These are phyloP conservation scores for Thamnaconus septentrionalis DNA, from an alignment of 2,113 vertebrate genomes.

Conservation along the genomic window DNA sequence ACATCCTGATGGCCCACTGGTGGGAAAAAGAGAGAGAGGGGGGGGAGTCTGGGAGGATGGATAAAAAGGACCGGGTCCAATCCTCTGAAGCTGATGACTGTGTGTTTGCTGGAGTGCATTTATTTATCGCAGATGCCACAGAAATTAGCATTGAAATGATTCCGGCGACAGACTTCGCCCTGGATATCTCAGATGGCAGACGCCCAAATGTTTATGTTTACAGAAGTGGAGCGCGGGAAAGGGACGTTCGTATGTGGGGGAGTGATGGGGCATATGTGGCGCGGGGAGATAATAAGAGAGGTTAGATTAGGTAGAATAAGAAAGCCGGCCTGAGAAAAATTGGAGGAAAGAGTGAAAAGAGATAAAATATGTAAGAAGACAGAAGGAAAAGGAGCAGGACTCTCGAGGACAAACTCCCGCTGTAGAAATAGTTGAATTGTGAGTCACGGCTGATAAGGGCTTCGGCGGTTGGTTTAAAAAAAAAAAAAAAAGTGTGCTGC, in stretches of 20 bases:
- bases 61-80: constrained; percentile 33
- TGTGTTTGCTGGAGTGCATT: constrained; percentile 66
- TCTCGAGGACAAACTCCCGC: constrained; percentile 30
- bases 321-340: constrained; percentile 31
- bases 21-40: neutral
- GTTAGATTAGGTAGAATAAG: constrained; percentile 43
- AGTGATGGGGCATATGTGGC: constrained; percentile 19
- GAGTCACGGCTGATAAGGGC: constrained; percentile 59
- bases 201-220: constrained; percentile 70
- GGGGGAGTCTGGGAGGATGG: constrained; percentile 5
- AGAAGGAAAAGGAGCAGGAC: constrained; percentile 25
- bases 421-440: constrained; percentile 57
- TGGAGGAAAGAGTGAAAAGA: constrained; percentile 36
- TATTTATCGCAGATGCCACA: constrained; percentile 67
- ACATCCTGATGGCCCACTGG: constrained; percentile 48
- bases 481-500: constrained; percentile 23
- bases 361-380: constrained; percentile 49
- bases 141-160: constrained; percentile 77
- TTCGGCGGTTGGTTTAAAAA: constrained; percentile 6
- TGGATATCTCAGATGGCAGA: constrained; percentile 61
- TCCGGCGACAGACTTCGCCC: constrained; percentile 58
- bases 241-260: constrained; percentile 8
- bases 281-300: constrained; percentile 36
- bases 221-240: constrained; percentile 32
- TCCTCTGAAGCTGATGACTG: constrained; percentile 66